Evolutionary conservation across 1,140 invertebrate genomes (phyloP), one percentile per base, ranked within the genome.

Genomic region (Brachionus plicatilis): DNA sequence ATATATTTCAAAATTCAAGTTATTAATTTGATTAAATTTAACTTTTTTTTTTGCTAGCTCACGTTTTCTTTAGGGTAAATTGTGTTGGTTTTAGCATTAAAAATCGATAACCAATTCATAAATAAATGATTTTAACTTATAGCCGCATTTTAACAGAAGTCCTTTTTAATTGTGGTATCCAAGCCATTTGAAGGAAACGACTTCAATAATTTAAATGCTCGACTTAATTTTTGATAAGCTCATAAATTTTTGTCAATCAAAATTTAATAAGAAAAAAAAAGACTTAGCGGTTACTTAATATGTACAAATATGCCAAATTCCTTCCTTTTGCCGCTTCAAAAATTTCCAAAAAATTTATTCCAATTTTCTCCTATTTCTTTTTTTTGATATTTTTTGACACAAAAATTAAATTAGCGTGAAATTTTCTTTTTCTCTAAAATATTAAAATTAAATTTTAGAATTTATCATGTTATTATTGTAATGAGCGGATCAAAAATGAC

Each of bases 71-170:
- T 37, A 9, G 11, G 20, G 41, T 20, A 72, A 45, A 72, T 43
- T 72, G 41, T 41, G 68, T 72, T 72, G 8, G 33, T 43, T 43
- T 41, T 43, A n/a, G 68, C 33, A 72, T 72, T 72, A 72, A 72
- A 72, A 72, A 72, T 72, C 68, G 68, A 72, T 72, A 72, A 72
- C 33, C 41, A 43, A 43, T 72, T 41, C 33, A 20, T 41, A 72
- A 72, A 41, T 43, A 72, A 72, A 43, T 41, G 17, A 72, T 41
- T 72, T 72, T 60, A 60, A 60, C 8, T 60, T 60, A 60, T 60
- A 60, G 53, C 53, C 53, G 53, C 53, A 60, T 60, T 60, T 56
- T 60, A 60, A 60, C 8, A 24, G 6, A 60, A 60, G 47, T 53
- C 47, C 12, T 53, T n/a, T 60, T 60, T 60, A 60, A 20, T 60